Conservation (phyloP, 2,888 invertebrate genomes). For the Alloplasta piceator region DNA sequence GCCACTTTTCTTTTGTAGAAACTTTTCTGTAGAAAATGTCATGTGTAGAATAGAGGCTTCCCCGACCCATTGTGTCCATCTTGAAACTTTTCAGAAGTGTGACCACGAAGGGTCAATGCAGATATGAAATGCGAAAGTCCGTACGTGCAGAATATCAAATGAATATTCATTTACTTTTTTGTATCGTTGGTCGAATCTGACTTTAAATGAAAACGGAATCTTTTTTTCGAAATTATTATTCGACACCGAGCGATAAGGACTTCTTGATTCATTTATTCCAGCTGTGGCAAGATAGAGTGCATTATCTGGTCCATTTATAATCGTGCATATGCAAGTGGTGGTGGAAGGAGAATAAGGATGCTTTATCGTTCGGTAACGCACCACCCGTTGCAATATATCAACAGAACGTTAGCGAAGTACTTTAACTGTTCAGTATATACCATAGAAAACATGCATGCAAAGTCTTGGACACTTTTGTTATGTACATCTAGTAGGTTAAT, state of each 20-base stretch:
- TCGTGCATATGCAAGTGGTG: slow-evolving; percentile 22
- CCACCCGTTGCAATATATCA: slow-evolving; percentile 28
- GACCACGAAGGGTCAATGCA: too few relatives aligned
- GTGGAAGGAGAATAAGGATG: slow-evolving; percentile 4
- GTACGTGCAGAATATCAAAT: too few relatives aligned
- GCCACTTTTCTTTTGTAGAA: too few relatives aligned
- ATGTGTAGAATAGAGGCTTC: too few relatives aligned
- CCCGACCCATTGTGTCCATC: too few relatives aligned
- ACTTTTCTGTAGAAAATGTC: too few relatives aligned
- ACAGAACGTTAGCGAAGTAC: slow-evolving; percentile 27
- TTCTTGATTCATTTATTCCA: slow-evolving; percentile 29
- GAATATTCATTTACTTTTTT: too few relatives aligned
- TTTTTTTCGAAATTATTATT: slow-evolving; percentile 5
- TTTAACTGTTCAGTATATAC: slow-evolving; percentile 46
- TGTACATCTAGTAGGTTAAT: slow-evolving; percentile 46
- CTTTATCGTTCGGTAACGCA: slow-evolving; percentile 59
- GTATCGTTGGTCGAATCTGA: too few relatives aligned
- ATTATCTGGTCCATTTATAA: slow-evolving; percentile 46
- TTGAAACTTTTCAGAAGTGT: too few relatives aligned
- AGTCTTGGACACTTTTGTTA: slow-evolving; percentile 44
- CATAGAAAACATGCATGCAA: slow-evolving; percentile 51
- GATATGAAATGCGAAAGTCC: too few relatives aligned
- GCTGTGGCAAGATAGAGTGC: slow-evolving; percentile 12
- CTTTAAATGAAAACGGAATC: too few relatives aligned
- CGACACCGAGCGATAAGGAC: slow-evolving; percentile 11